These are phyloP conservation scores for Halesus radiatus DNA, from an alignment of 1,140 invertebrate species.

Conservation along the genomic window DNA sequence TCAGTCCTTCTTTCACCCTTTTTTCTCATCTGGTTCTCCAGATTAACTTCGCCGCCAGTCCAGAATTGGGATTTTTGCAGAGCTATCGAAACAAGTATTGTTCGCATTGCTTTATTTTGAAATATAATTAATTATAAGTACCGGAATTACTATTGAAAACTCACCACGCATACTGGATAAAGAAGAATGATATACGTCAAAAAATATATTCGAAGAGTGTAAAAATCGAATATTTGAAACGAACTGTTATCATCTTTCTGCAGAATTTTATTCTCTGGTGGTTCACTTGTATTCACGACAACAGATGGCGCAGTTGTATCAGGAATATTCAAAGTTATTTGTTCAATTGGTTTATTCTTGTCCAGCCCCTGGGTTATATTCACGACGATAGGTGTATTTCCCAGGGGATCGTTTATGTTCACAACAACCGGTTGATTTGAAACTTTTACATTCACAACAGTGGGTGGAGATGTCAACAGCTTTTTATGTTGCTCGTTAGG, in stretches of 20 bases:
- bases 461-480: not conserved
- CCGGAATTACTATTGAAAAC: not conserved
- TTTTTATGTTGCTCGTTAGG: conserved; percentile 14
- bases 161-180: conserved; percentile 66
- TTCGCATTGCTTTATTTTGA: too few species aligned
- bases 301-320: not conserved
- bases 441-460: not conserved
- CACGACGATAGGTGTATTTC: too few species aligned
- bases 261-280: not conserved
- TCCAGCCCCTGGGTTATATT: too few species aligned
- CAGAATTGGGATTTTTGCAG: too few species aligned
- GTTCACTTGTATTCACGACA: not conserved
- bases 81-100: too few species aligned
- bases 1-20: too few species aligned
- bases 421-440: too few species aligned
- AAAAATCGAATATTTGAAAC: conserved; percentile 20
- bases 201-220: conserved; percentile 58
- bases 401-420: too few species aligned
- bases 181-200: conserved; percentile 66
- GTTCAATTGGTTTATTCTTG: too few species aligned
- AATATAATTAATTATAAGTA: not conserved
- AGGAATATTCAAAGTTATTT: not conserved
- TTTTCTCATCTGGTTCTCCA: too few species aligned
- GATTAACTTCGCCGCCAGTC: too few species aligned
- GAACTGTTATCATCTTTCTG: conserved; percentile 3